phyloP scores from a whole-genome alignment of 1,140 invertebrate genomes.

The Bradysia coprophila region DNA sequence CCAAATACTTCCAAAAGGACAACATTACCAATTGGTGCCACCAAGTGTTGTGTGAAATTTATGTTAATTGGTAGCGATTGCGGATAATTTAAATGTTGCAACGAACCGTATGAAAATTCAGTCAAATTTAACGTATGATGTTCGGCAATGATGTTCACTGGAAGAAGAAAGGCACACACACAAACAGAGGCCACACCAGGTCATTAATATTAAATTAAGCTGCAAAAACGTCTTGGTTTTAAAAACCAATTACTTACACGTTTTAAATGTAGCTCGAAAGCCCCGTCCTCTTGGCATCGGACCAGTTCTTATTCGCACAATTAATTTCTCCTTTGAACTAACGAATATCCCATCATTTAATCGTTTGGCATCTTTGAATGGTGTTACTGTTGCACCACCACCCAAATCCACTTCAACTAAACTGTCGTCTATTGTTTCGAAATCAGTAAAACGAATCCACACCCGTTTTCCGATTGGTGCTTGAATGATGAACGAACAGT shows the following conservation, averaged over 20 bases:
- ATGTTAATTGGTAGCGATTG: conserved; percentile 25
- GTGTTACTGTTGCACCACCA: conserved; percentile 26
- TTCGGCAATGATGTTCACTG: conserved; percentile 9
- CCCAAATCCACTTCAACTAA: conserved; percentile 33
- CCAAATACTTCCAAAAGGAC: conserved; percentile 30
- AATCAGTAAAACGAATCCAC: conserved; percentile 41
- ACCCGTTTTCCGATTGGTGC: conserved; percentile 37
- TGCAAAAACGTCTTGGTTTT: not conserved
- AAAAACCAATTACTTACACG: conserved; percentile 22
- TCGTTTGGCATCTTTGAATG: conserved; percentile 26
- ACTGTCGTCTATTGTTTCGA: conserved; percentile 32
- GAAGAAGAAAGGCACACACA: conserved; percentile 2
- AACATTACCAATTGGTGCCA: conserved; percentile 34
- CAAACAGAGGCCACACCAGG: not conserved
- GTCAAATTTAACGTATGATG: conserved; percentile 7
- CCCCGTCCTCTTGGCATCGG: conserved; percentile 33
- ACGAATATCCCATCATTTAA: conserved; percentile 39
- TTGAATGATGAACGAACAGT: conserved; percentile 43
- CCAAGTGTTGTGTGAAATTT: conserved; percentile 30
- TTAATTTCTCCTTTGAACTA: conserved; percentile 32
- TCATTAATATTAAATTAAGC: not conserved
- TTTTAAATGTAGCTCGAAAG: conserved; percentile 38
- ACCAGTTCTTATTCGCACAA: conserved; percentile 34
- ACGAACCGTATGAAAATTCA: conserved; percentile 12
- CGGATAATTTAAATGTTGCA: conserved; percentile 36